Percentiles rank a stretch among this genome's conserved stretches.
phyloP scores from a whole-genome alignment of 2,797 vertebrate genomes.

The Harpagifer antarcticus region DNA sequence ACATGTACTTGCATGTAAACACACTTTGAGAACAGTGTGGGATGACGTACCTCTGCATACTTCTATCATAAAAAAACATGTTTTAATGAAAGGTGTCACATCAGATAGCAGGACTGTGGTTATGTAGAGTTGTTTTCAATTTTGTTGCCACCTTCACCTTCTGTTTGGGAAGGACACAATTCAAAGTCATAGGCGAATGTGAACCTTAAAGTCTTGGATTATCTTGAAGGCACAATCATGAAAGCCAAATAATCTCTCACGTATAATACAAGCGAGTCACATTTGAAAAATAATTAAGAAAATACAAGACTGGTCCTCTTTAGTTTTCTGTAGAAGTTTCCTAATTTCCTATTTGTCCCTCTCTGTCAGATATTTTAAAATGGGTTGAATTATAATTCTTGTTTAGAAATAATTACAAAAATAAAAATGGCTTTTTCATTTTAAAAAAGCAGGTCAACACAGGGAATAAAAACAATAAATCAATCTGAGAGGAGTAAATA shows the following conservation, averaged over 20 bases:
- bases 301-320: background rate
- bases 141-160: background rate
- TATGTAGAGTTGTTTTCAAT: background rate
- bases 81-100: background rate
- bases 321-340: background rate
- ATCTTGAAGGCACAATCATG: conserved; percentile 47
- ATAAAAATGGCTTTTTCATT: background rate
- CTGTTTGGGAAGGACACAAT: conserved; percentile 32
- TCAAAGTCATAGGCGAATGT: conserved; percentile 41
- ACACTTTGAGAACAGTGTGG: background rate
- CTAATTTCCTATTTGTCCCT: background rate
- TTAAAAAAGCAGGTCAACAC: background rate
- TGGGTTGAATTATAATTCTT: background rate
- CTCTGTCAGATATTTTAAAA: background rate
- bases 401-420: background rate
- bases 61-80: background rate
- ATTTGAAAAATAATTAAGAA: background rate
- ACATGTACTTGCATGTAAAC: background rate
- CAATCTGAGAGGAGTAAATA: background rate
- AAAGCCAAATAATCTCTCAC: conserved; percentile 10
- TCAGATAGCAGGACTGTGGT: background rate
- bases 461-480: background rate
- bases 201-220: conserved; percentile 31
- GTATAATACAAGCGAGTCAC: background rate
- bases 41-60: background rate